Evolutionary conservation across 2,797 vertebrate species (phyloP), one percentile per base, ranked within the genome.

Genomic region (Enteromius argenteus): DNA sequence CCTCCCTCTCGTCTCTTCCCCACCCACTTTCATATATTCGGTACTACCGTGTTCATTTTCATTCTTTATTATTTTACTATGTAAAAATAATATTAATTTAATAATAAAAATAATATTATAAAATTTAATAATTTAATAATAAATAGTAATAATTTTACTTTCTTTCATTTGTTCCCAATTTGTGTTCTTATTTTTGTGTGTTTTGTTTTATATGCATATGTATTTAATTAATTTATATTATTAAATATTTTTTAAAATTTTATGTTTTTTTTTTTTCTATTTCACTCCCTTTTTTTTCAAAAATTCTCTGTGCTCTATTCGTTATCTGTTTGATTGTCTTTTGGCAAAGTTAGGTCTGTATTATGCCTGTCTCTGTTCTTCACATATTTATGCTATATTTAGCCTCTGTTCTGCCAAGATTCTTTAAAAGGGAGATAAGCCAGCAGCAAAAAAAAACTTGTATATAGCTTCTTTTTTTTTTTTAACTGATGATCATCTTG

Each of bases 291-390:
- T 35, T 79, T 19, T n/a, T 4, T 85, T 83, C 83, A 60, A 80
- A 80, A 53, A 76, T 88, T 58, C 30, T 71, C 58, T 83, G 35
- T 66, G 53, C 84, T 87, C 82, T 86, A 82, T 87, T 27, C 67
- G 49, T 90, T 56, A 91, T 93, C 92, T 92, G 91, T 92, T 89
- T 93, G 87, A 92, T 89, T 92, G 91, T 90, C 90, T 92, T 91
- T 92, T 89, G 87, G 88, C 90, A 91, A 89, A 92, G 88, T 87
- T 42, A 73, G 81, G 60, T 67, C 72, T 73, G 56, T 81, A 85
- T 83, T 88, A 62, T 77, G 37, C 72, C 53, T 75, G 78, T 79
- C 72, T 67, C 66, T 77, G 72, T 86, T 86, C 85, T 86, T 86
- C 85, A 79, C 83, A 82, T 86, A 74, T 87, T 85, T 80, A 89